Evolutionary conservation across 1,140 invertebrate genomes (phyloP).

Genomic region (Drosophila truncata): DNA sequence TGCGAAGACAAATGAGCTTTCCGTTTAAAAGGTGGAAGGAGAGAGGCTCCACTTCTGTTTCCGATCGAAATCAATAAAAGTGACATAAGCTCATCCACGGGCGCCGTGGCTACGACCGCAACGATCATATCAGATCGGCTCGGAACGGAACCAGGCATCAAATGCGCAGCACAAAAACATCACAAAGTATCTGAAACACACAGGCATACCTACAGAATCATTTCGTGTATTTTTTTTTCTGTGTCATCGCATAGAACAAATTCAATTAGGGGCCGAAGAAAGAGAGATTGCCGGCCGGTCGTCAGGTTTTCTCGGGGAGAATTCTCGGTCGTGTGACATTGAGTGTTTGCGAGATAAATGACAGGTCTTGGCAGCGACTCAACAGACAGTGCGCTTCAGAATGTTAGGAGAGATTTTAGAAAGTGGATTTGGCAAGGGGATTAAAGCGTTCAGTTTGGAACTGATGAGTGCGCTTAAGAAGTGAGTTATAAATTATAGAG

Average conservation of each 20-base stretch:
- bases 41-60: constrained; percentile 42
- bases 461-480: not conserved
- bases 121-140: constrained; percentile 32
- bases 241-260: constrained; percentile 56
- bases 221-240: constrained; percentile 49
- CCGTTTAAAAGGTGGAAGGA: constrained; percentile 30
- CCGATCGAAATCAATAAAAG: constrained; percentile 77
- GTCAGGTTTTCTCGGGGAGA: constrained; percentile 27
- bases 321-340: constrained; percentile 50
- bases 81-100: constrained; percentile 74
- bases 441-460: constrained; percentile 11
- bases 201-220: constrained; percentile 11
- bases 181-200: constrained; percentile 33
- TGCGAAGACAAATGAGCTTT: constrained; percentile 73
- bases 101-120: constrained; percentile 39
- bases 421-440: constrained; percentile 31
- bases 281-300: constrained; percentile 51
- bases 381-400: constrained; percentile 19
- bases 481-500: not conserved
- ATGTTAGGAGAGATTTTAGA: constrained; percentile 33
- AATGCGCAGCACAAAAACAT: constrained; percentile 71
- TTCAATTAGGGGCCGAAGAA: constrained; percentile 48
- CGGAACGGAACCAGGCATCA: constrained; percentile 54
- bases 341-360: constrained; percentile 61
- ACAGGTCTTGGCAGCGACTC: constrained; percentile 49